These are phyloP conservation scores for Actias luna DNA, from an alignment of 2,888 invertebrate species.

Conservation along the genomic window DNA sequence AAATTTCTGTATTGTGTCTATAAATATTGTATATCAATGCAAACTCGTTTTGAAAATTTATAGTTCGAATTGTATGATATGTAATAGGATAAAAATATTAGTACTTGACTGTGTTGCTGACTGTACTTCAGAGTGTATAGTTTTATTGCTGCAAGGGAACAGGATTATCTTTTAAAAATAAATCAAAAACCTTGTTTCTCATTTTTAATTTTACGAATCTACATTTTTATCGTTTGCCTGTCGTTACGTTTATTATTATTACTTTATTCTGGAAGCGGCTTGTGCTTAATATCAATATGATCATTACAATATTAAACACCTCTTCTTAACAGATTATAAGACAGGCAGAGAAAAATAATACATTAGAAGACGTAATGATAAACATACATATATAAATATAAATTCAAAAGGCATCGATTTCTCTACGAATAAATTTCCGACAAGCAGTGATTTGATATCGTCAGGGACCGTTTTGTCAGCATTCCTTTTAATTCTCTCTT, in stretches of 20 bases:
- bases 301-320: too few relatives aligned
- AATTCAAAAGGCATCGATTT: neutral
- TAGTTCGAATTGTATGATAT: neutral
- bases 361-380: neutral
- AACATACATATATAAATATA: neutral
- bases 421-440: neutral
- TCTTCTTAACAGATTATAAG: too few relatives aligned
- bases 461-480: constrained; percentile 6
- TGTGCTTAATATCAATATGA: too few relatives aligned
- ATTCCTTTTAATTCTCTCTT: constrained; percentile 10
- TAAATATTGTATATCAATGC: too few relatives aligned
- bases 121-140: neutral
- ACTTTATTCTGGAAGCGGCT: too few relatives aligned
- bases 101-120: neutral
- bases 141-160: neutral
- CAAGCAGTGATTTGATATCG: constrained; percentile 6
- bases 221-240: neutral
- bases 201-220: neutral
- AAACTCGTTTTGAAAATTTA: too few relatives aligned
- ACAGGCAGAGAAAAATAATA: too few relatives aligned
- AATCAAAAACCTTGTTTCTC: neutral
- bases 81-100: neutral
- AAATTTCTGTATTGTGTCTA: too few relatives aligned
- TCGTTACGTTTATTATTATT: neutral
- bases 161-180: neutral